Evolutionary conservation across 2,888 invertebrate genomes (phyloP), one percentile per base, ranked within the genome.

Genomic region (Flexamia atlantica): DNA sequence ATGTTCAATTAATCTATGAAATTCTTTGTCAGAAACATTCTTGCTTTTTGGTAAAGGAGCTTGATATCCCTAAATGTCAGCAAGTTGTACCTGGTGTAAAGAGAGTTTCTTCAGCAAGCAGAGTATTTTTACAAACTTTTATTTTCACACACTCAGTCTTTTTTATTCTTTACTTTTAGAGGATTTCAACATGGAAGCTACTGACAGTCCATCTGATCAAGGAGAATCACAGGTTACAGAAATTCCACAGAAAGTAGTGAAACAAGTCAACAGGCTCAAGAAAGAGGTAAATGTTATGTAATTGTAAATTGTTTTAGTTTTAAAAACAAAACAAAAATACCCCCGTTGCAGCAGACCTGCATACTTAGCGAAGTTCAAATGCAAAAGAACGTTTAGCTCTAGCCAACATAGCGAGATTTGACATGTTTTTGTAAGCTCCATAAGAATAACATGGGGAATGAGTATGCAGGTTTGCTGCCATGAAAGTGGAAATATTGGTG

Each of bases 251-350:
- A 30, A 25, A 25, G 14, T 64, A 28, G 14, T 30, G 1, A 64
- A 64, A 30, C 64, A 64, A 64, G 30, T 64, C 12, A 25, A 28
- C 64, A 64, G 64, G 12, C 28, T 64, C 1, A 64, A 64, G 30
- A 64, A 28, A 28, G 64, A 64, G 64, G 64, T 64, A 64, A 14
- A 36, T 9, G 9, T 36, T 36, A 9, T 36, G 36, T 36, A 9
- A 7, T 7, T 36, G 9, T 36, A 9, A 36, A 36, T 36, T 36
- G 9, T 36, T 9, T 36, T 36, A 36, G 36, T 36, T 36, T 36
- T 36, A 36, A 36, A 4, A 36, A 36, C 9, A 36, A 4, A 36
- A 9, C 36, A 4, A 36, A 36, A 46, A 46, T 46, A 46, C 46
- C 46, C 46, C 46, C 46, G 46, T 9, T 17, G 46, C 12, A 46